phyloP scores from a whole-genome alignment of 2,888 invertebrate species.

The Craniophora ligustri region DNA sequence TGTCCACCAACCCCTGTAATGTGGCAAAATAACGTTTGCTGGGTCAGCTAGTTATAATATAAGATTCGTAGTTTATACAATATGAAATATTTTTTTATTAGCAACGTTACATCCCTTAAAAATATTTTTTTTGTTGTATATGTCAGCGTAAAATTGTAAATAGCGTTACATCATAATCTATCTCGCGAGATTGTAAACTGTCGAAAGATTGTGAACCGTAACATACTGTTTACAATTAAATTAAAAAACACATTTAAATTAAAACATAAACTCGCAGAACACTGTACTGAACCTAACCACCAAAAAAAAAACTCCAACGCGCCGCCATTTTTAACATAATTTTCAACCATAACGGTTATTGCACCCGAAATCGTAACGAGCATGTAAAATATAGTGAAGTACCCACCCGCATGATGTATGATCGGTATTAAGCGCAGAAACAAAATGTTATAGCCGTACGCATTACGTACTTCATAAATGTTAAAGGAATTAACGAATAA shows the following conservation, averaged over 20 bases:
- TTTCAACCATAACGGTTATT: conserved; percentile 63
- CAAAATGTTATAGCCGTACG: conserved; percentile 38
- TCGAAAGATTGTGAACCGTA: too few relatives aligned
- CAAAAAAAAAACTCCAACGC: not conserved
- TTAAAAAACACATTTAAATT: not conserved
- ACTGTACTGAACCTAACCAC: conserved; percentile 38
- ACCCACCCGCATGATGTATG: conserved; percentile 61
- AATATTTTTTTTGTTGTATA: too few relatives aligned
- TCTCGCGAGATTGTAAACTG: too few relatives aligned
- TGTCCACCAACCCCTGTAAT: too few relatives aligned
- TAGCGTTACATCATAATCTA: too few relatives aligned
- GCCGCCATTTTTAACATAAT: conserved; percentile 52
- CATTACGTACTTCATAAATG: conserved; percentile 33
- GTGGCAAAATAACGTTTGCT: too few relatives aligned
- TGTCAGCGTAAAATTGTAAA: too few relatives aligned
- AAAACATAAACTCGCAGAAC: not conserved
- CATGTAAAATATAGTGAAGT: conserved; percentile 64
- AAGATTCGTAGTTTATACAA: too few relatives aligned
- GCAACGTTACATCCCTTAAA: too few relatives aligned
- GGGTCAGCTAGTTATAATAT: too few relatives aligned
- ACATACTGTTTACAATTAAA: too few relatives aligned
- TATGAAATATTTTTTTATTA: too few relatives aligned
- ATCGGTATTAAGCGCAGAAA: conserved; percentile 54
- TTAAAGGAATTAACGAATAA: conserved; percentile 33
- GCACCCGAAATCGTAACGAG: conserved; percentile 68